Percentiles rank a stretch among this genome's conserved stretches.
Evolutionary conservation across 2,113 vertebrate species (phyloP).

Genomic region (Menidia beryllina): DNA sequence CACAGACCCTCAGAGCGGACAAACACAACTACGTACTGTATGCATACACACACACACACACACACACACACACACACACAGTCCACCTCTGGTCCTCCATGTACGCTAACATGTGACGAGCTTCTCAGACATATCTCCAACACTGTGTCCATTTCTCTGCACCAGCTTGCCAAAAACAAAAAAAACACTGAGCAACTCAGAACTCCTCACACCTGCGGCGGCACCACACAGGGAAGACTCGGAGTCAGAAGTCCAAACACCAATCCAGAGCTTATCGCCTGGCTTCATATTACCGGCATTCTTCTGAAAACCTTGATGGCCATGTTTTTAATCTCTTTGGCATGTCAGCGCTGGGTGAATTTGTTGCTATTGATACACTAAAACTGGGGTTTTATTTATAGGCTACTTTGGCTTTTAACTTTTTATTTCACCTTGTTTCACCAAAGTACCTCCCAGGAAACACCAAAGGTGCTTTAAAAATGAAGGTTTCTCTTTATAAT

Average conservation of each 20-base stretch:
- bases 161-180: constrained; percentile 85
- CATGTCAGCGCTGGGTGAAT: constrained; percentile 57
- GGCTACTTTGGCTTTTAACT: constrained; percentile 73
- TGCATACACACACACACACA: constrained; percentile 8
- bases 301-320: constrained; percentile 56
- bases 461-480: constrained; percentile 88
- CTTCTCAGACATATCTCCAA: constrained; percentile 76
- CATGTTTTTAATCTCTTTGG: constrained; percentile 59
- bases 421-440: constrained; percentile 74
- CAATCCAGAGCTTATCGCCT: constrained; percentile 42
- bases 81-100: constrained; percentile 61
- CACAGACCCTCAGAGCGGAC: constrained; percentile 26
- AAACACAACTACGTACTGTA: constrained; percentile 46
- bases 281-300: constrained; percentile 56
- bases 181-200: constrained; percentile 79
- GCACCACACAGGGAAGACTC: constrained; percentile 58
- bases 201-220: constrained; percentile 51
- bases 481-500: constrained; percentile 81
- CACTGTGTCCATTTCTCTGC: constrained; percentile 91
- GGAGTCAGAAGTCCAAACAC: constrained; percentile 46
- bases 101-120: constrained; percentile 48
- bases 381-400: constrained; percentile 57
- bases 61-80: constrained; percentile 21
- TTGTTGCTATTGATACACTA: constrained; percentile 67
- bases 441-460: constrained; percentile 85